Evolutionary conservation across 1,140 invertebrate species (phyloP).

Genomic region (Panagrolaimus sp.): DNA sequence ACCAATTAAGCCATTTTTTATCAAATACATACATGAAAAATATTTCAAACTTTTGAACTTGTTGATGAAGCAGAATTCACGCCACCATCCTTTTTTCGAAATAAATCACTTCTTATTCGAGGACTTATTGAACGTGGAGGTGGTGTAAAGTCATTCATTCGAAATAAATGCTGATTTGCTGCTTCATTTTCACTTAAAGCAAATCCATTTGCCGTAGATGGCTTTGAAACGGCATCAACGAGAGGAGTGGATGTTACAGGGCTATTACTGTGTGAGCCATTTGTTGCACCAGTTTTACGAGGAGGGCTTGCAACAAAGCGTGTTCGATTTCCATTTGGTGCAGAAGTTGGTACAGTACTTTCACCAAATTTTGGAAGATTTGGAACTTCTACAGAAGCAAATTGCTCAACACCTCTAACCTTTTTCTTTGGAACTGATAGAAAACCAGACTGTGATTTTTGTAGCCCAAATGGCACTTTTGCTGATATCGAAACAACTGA

Average conservation of each 20-base stretch:
- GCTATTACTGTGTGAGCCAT: not conserved
- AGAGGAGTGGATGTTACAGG: not conserved
- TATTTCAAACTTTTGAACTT: conserved; percentile 4
- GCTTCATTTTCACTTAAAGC: conserved; percentile 8
- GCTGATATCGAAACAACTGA: conserved; percentile 3
- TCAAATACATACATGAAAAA: no score
- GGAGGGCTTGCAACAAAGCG: not conserved
- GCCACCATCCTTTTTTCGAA: conserved; percentile 20
- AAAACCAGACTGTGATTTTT: not conserved
- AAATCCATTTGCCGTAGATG: conserved; percentile 12
- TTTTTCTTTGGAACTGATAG: not conserved
- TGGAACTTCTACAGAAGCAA: conserved; percentile 8
- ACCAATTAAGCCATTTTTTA: no score
- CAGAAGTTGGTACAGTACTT: not conserved
- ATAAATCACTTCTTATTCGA: conserved; percentile 23
- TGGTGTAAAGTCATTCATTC: conserved; percentile 15
- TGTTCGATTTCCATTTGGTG: not conserved
- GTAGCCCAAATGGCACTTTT: conserved; percentile 8
- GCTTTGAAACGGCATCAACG: not conserved
- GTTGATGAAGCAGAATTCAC: not conserved
- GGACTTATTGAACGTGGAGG: conserved; percentile 19
- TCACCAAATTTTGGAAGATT: conserved; percentile 5
- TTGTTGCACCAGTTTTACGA: not conserved
- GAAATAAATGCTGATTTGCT: conserved; percentile 7
- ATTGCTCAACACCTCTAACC: not conserved